These are phyloP conservation scores for Pempheris klunzingeri DNA, from an alignment of 2,797 vertebrate species.

Conservation along the genomic window DNA sequence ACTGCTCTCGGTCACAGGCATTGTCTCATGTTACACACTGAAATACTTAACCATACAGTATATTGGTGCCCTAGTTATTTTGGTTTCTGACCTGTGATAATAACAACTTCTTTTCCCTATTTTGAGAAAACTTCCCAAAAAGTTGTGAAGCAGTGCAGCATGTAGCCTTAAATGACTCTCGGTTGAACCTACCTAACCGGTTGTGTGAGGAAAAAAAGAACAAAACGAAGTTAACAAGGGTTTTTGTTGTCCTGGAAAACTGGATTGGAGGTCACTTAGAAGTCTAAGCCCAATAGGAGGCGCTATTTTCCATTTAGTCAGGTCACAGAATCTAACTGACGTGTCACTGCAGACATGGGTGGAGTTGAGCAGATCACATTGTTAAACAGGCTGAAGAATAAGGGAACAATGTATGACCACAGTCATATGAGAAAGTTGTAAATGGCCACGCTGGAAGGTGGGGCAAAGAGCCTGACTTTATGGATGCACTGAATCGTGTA, in stretches of 20 bases:
- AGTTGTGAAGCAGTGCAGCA: not conserved
- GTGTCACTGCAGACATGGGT: too few species aligned
- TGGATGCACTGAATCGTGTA: too few species aligned
- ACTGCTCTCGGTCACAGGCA: too few species aligned
- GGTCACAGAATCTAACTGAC: too few species aligned
- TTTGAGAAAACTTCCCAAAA: constrained; percentile 88
- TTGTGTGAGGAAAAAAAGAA: not conserved
- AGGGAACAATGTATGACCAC: too few species aligned
- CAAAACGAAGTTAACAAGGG: not conserved
- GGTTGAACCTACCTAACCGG: not conserved
- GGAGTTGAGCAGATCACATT: too few species aligned
- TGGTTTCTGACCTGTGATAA: constrained; percentile 90
- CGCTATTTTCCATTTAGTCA: too few species aligned
- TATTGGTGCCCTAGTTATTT: not conserved
- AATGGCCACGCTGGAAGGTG: too few species aligned
- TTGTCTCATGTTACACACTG: not conserved
- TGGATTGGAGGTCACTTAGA: not conserved
- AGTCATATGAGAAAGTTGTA: too few species aligned
- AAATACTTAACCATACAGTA: not conserved
- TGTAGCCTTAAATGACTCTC: not conserved
- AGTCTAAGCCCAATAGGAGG: too few species aligned
- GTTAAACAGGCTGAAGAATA: too few species aligned
- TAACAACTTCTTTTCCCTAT: constrained; percentile 89
- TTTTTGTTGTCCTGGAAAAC: not conserved
- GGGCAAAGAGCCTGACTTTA: too few species aligned